These are phyloP conservation scores for Pristionchus fissidentatus DNA, from an alignment of 2,888 invertebrate species.

Conservation along the genomic window DNA sequence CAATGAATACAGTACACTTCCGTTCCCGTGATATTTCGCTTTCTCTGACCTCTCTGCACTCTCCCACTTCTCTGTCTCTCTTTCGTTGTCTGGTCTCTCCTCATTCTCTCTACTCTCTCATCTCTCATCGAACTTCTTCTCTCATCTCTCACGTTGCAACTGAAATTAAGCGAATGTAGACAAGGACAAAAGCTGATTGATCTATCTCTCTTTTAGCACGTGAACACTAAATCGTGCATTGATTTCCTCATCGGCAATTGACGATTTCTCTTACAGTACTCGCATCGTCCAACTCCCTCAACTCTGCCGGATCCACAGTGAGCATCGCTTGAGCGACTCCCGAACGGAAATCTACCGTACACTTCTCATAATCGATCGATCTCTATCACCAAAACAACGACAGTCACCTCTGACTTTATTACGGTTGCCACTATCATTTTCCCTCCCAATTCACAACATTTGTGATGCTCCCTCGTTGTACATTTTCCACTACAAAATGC, in stretches of 20 bases:
- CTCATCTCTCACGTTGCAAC: neutral
- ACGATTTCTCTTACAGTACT: constrained; percentile 11
- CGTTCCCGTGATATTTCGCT: neutral
- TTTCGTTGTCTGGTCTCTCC: neutral
- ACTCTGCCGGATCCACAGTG: constrained; percentile 7
- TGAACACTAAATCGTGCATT: neutral
- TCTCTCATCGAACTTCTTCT: neutral
- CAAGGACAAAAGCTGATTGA: neutral
- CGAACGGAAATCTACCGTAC: neutral
- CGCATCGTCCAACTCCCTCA: constrained; percentile 10
- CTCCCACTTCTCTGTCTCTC: neutral
- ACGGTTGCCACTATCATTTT: neutral
- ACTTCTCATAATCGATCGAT: neutral
- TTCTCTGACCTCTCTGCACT: neutral
- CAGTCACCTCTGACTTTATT: constrained; percentile 20
- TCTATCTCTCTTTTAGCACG: no score
- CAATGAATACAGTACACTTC: neutral
- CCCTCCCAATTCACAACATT: constrained; percentile 25
- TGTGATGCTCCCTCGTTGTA: constrained; percentile 28
- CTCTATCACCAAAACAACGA: neutral
- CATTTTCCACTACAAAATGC: constrained; percentile 22
- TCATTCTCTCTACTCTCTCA: neutral
- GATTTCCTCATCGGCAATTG: neutral
- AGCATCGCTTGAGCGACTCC: constrained; percentile 24
- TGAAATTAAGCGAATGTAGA: neutral